Evolutionary conservation across 2,797 vertebrate genomes (phyloP), one percentile per base, ranked within the genome.

Genomic region (Microchirus variegatus): DNA sequence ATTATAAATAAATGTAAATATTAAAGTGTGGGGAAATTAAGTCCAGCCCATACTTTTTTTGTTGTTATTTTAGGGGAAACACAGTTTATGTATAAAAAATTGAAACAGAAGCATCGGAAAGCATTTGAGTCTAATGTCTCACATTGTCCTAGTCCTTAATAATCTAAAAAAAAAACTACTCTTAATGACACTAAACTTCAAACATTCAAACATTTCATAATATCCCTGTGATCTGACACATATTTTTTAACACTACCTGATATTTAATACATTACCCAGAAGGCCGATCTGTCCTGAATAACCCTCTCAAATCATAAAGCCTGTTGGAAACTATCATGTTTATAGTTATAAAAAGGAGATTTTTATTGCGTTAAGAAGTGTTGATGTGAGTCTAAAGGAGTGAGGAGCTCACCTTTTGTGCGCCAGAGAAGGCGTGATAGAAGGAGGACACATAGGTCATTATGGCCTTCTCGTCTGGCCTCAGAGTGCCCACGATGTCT

Each of bases 401-500:
- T 64, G 64, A 67, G 64, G 48, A 41, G 80, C 95, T 98, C 95
- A 98, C 97, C 96, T 98, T 97, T 92, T 98, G 96, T 59, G 97
- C 97, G 42, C 96, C 97, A 73, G 96, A 98, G 92, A 98, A 97
- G 93, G 97, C 97, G 79, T 98, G 97, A 96, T 98, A 98, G 94
- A 97, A 98, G 95, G 96, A 94, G 94, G 97, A 98, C 42, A 98
- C 97, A 87, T 98, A 97, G 84, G 97, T 98, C 97, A 98, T 98
- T 89, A 98, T 97, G 87, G 97, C 97, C 89, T 98, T 98, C 92
- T 98, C 97, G 77, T 98, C 97, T 49, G 96, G 97, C 93, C 96
- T 89, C 88, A 97, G 93, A 71, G 96, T 97, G 51, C 96, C 96
- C 84, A 97, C 96, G 93, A 98, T 98, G 94, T 98, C 97, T 98